Percentiles rank a stretch among this genome's conserved stretches.
Evolutionary conservation across 2,888 invertebrate species (phyloP).

Genomic region (Oscheius sp.): DNA sequence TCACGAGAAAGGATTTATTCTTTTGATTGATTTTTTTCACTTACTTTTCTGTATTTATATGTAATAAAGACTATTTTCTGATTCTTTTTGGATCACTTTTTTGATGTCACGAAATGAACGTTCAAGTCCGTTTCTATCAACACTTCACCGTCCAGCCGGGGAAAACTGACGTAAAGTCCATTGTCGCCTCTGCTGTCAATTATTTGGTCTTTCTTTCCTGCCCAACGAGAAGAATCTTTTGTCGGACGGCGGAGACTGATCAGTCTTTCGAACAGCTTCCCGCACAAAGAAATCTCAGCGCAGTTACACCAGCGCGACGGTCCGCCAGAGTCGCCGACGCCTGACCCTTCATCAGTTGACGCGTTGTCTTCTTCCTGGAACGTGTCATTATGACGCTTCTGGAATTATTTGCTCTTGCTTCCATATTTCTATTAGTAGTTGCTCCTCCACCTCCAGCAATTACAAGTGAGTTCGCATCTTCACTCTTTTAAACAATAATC

Average conservation of each 20-base stretch:
- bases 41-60: too few species aligned
- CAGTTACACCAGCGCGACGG: conserved; percentile 21
- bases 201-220: not conserved
- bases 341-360: conserved; percentile 1
- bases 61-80: too few species aligned
- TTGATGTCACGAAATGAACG: conserved; percentile 6
- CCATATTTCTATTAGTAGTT: not conserved
- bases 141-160: too few species aligned
- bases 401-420: not conserved
- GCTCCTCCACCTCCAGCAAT: conserved; percentile 17
- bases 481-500: not conserved
- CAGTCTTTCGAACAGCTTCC: conserved; percentile 14
- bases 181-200: not conserved
- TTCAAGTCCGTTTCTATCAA: too few species aligned
- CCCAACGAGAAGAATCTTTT: not conserved
- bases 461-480: conserved; percentile 12
- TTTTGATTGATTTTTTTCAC: too few species aligned
- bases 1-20: too few species aligned
- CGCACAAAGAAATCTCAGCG: conserved; percentile 21
- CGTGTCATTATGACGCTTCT: not conserved
- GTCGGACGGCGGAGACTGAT: too few species aligned
- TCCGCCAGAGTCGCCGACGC: conserved; percentile 8
- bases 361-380: not conserved
- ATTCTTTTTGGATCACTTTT: not conserved
- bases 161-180: conserved; percentile 10